These are phyloP conservation scores for Drosophila bocqueti DNA, from an alignment of 1,140 invertebrate genomes.

Conservation along the genomic window DNA sequence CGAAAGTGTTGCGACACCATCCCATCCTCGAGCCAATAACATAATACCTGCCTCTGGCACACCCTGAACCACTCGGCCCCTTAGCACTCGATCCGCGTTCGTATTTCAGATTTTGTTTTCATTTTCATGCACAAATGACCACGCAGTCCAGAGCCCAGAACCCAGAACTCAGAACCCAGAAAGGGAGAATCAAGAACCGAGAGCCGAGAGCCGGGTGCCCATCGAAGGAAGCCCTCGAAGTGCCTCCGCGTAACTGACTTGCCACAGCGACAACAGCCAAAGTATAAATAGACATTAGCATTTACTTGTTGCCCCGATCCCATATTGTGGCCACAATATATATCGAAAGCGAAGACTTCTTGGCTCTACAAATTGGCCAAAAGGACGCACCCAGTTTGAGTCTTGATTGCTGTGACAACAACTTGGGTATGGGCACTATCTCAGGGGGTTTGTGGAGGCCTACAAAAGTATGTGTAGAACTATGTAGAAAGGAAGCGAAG, in stretches of 20 bases:
- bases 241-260: slow-evolving; percentile 54
- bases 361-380: slow-evolving; percentile 38
- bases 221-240: slow-evolving; percentile 43
- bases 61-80: slow-evolving; percentile 2
- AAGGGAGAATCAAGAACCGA: slow-evolving; percentile 17
- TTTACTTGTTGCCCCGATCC: slow-evolving; percentile 49
- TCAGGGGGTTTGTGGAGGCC: background rate
- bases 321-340: slow-evolving; percentile 37
- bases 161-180: slow-evolving; percentile 1
- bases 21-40: slow-evolving; percentile 27
- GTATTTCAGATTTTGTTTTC: slow-evolving; percentile 60
- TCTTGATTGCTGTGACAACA: background rate
- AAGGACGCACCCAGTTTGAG: slow-evolving; percentile 35
- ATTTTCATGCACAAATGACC: slow-evolving; percentile 62
- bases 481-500: too few relatives aligned
- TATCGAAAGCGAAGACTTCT: slow-evolving; percentile 40
- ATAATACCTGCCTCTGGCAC: slow-evolving; percentile 23
- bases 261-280: slow-evolving; percentile 27
- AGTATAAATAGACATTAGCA: slow-evolving; percentile 54
- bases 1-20: slow-evolving; percentile 44
- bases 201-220: slow-evolving; percentile 17
- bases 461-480: background rate
- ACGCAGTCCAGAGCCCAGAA: slow-evolving; percentile 17
- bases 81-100: slow-evolving; percentile 7
- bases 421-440: background rate